Base-by-base conservation (phyloP, 2,113 vertebrate genomes). In the Daubentonia madagascariensis region DNA sequence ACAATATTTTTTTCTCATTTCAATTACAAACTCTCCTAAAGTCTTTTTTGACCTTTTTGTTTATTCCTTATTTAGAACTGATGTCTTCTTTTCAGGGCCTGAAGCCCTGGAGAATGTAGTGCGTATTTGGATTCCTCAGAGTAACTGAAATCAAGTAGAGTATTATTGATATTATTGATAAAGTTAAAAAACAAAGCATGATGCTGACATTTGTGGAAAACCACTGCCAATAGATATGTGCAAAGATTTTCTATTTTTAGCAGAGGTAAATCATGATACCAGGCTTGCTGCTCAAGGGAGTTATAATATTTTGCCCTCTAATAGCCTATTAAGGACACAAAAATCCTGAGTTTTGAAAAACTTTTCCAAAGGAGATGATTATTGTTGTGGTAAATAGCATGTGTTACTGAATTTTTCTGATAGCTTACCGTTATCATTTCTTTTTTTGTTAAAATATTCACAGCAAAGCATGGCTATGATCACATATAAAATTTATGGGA, bases 231-330 rank as follows among this genome's bases (percentile, higher is more conserved):
- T 35, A 97, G 91, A 89, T 68, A 88, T 93, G 50, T 81, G 73
- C 92, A 98, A 97, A 97, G 97, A 96, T 98, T 98, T 98, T 98
- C 95, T 98, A 96, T 95, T 97, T 98, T 98, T 96, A 97, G 90
- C 94, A 92, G 50, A 90, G 83, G 40, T 67, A 95, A 98, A 85
- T 37, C 92, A 92, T 97, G 93, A 94, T 89, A 85, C 88, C 97
- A 45, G 96, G 83, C 67, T 87, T 98, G 63, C 0, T 61, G 72
- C 91, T 97, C 97, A 88, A 70, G 88, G 85, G 93, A 98, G 52
- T 78, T 92, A 87, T 96, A 96, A 80, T n/a, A 91, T 94, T 97
- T 86, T 87, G 35, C 85, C 89, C 89, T 97, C 94, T 94, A 97
- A 94, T 97, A 91, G 83, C 52, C 97, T 98, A 96, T 96, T 96